phyloP scores from a whole-genome alignment of 2,113 vertebrate species.

The Melanocharis versteri region DNA sequence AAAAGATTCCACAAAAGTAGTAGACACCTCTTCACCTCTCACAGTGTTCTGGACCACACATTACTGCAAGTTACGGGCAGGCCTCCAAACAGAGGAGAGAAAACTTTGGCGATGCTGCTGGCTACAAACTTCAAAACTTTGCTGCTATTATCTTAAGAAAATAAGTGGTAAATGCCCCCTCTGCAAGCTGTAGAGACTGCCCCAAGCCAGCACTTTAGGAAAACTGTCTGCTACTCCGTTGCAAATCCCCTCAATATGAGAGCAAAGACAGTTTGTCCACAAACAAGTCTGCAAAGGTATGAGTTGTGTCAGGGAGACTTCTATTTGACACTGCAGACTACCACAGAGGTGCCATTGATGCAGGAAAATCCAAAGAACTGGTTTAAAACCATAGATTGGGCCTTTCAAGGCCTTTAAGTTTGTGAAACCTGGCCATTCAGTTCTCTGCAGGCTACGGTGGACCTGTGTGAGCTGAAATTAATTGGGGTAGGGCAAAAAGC shows the following conservation, averaged over 20 bases:
- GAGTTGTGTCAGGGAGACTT: neutral
- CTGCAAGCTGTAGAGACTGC: neutral
- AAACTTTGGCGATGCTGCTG: neutral
- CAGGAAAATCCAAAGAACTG: neutral
- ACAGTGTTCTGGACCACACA: constrained; percentile 30
- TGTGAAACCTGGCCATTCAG: neutral
- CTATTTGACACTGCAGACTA: neutral
- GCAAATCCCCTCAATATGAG: neutral
- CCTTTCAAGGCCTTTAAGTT: neutral
- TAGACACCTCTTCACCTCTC: neutral
- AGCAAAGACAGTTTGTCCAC: neutral
- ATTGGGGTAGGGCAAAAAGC: neutral
- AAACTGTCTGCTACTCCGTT: neutral
- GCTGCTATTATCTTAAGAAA: neutral
- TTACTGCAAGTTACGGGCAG: neutral
- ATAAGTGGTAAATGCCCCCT: neutral
- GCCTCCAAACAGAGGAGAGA: neutral
- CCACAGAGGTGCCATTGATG: neutral
- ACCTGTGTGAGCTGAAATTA: neutral
- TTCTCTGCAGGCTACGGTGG: neutral
- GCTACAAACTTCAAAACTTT: neutral
- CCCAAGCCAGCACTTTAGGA: neutral
- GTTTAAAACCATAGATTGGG: neutral
- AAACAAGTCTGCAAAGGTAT: neutral
- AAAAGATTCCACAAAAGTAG: neutral